These are phyloP conservation scores for Apotomis betuletana DNA, from an alignment of 2,888 invertebrate species.

Conservation along the genomic window DNA sequence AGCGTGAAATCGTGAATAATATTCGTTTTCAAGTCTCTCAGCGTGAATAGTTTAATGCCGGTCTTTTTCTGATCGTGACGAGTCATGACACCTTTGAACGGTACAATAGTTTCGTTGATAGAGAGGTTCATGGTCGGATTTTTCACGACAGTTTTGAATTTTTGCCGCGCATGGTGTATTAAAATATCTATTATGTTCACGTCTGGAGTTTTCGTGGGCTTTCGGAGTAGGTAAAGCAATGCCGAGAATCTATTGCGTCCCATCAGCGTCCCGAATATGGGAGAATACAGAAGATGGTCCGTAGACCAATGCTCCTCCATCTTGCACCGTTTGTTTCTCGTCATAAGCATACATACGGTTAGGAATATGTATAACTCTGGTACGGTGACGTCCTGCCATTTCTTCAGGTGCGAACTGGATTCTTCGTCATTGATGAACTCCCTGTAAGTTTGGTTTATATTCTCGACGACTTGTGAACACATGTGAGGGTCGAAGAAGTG, in stretches of 20 bases:
- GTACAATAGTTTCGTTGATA: conserved; percentile 32
- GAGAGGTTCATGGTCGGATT: conserved; percentile 26
- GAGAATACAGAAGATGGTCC: conserved; percentile 33
- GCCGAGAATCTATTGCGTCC: conserved; percentile 25
- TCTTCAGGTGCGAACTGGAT: conserved; percentile 70
- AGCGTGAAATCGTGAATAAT: conserved; percentile 35
- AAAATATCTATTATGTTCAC: conserved; percentile 32
- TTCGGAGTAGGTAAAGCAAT: conserved; percentile 21
- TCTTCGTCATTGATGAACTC: conserved; percentile 26
- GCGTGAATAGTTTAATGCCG: conserved; percentile 31
- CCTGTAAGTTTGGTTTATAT: conserved; percentile 35
- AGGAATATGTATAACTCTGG: conserved; percentile 40
- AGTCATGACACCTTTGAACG: conserved; percentile 29
- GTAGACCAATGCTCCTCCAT: conserved; percentile 41
- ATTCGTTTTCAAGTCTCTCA: conserved; percentile 32
- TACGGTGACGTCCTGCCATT: conserved; percentile 35
- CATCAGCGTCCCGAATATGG: conserved; percentile 35
- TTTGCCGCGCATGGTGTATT: conserved; percentile 33
- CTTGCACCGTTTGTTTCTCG: conserved; percentile 27
- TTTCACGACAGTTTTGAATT: conserved; percentile 29
- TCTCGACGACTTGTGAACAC: conserved; percentile 19
- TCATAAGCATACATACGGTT: conserved; percentile 39
- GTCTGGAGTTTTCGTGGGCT: conserved; percentile 28
- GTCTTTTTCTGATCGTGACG: conserved; percentile 31
- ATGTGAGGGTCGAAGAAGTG: conserved; percentile 30